Percentiles rank a stretch among this genome's conserved stretches.
Evolutionary conservation across 2,888 invertebrate species (phyloP).

Genomic region (Atethmia centrago): DNA sequence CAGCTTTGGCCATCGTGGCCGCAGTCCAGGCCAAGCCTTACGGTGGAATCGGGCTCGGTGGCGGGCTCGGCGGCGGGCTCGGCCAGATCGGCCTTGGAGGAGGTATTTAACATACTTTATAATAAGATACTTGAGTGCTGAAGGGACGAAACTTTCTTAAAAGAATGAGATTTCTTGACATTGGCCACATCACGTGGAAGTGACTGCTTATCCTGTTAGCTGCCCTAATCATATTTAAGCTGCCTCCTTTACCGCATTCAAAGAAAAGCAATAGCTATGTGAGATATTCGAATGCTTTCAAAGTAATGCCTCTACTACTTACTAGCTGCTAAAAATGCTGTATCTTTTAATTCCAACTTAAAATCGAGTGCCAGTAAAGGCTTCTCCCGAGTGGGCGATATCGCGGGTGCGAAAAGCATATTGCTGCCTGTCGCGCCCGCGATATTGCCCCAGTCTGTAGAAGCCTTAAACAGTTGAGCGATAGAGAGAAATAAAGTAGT

Average conservation of each 20-base stretch:
- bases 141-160: neutral
- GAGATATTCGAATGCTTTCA: neutral
- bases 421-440: no score
- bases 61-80: neutral
- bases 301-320: neutral
- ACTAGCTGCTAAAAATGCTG: neutral
- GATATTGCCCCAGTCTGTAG: no score
- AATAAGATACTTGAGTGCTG: neutral
- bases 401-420: no score
- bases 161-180: neutral
- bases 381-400: no score
- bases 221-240: neutral
- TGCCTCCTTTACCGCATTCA: neutral
- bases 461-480: neutral
- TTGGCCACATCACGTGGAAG: no score
- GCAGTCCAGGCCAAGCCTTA: conserved; percentile 53
- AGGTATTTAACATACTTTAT: neutral
- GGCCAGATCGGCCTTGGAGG: neutral
- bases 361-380: neutral
- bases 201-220: no score
- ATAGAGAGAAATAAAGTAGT: neutral
- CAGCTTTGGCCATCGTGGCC: conserved; percentile 42
- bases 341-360: neutral
- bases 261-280: neutral
- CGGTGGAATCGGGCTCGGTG: neutral